phyloP scores from a whole-genome alignment of 2,888 invertebrate species.

The Heliconius charithonia region DNA sequence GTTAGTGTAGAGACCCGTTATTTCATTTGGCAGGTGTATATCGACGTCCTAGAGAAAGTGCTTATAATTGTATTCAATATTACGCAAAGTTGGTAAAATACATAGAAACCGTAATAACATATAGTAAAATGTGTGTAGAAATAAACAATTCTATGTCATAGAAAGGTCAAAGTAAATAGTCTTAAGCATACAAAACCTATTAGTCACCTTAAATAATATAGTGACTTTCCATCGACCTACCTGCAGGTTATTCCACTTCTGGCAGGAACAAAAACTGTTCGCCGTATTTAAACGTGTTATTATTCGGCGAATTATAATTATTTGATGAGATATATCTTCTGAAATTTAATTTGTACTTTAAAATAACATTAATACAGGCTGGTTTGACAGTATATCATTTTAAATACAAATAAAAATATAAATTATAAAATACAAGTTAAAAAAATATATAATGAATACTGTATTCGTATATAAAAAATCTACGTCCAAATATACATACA shows the following conservation, averaged over 20 bases:
- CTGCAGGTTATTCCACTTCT: slow-evolving; percentile 75
- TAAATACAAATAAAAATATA: not conserved
- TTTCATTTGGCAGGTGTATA: slow-evolving; percentile 81
- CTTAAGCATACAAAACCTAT: slow-evolving; percentile 51
- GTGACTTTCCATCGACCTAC: slow-evolving; percentile 78
- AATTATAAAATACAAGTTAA: not conserved
- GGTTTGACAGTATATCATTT: not conserved
- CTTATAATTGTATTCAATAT: slow-evolving; percentile 69
- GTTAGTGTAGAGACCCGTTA: slow-evolving; percentile 76
- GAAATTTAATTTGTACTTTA: slow-evolving; percentile 10
- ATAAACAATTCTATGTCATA: slow-evolving; percentile 4
- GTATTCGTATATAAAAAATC: not conserved
- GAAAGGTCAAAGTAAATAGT: slow-evolving; percentile 12
- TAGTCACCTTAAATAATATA: slow-evolving; percentile 63
- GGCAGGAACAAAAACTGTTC: slow-evolving; percentile 68
- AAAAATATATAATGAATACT: not conserved
- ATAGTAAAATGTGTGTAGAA: not conserved
- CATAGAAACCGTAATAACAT: not conserved
- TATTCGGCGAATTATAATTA: slow-evolving; percentile 58
- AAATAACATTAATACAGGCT: slow-evolving; percentile 5
- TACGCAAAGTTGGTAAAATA: slow-evolving; percentile 61
- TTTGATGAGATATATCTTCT: slow-evolving; percentile 26
- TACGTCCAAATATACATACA: not conserved
- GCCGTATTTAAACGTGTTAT: slow-evolving; percentile 51
- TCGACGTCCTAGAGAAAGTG: slow-evolving; percentile 74